A percentile compares a stretch with the other conserved stretches of the same genome.
Conservation (phyloP, 2,113 vertebrate species). For the Chamaea fasciata region DNA sequence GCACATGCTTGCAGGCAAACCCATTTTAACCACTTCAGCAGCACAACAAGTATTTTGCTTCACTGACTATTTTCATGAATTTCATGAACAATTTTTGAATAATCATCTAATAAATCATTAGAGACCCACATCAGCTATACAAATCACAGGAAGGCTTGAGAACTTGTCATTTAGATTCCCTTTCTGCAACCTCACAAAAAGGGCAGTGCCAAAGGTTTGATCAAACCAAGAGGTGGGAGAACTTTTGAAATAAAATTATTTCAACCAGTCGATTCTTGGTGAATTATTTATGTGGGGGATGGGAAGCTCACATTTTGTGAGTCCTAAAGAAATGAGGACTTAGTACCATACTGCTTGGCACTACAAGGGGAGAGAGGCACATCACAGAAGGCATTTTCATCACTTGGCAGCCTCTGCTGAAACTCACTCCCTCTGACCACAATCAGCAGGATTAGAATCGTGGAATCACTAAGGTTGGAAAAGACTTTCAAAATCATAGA, state of each 20-base stretch:
- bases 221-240: background rate
- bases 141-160: background rate
- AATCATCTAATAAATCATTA: background rate
- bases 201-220: background rate
- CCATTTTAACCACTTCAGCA: background rate
- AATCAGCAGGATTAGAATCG: fast-evolving
- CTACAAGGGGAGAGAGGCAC: background rate
- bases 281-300: background rate
- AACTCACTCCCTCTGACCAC: background rate
- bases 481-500: background rate
- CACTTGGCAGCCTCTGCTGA: background rate
- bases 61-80: background rate
- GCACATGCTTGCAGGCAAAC: background rate
- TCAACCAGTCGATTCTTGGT: background rate
- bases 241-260: background rate
- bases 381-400: background rate
- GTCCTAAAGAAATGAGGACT: background rate
- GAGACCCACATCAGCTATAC: background rate
- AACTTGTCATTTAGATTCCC: background rate
- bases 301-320: background rate
- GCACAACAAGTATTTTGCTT: background rate
- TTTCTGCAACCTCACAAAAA: background rate
- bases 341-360: background rate
- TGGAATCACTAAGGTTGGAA: background rate
- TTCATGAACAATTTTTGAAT: background rate